Evolutionary conservation across 2,113 vertebrate genomes (phyloP).

Genomic region (Zosterops lateralis): DNA sequence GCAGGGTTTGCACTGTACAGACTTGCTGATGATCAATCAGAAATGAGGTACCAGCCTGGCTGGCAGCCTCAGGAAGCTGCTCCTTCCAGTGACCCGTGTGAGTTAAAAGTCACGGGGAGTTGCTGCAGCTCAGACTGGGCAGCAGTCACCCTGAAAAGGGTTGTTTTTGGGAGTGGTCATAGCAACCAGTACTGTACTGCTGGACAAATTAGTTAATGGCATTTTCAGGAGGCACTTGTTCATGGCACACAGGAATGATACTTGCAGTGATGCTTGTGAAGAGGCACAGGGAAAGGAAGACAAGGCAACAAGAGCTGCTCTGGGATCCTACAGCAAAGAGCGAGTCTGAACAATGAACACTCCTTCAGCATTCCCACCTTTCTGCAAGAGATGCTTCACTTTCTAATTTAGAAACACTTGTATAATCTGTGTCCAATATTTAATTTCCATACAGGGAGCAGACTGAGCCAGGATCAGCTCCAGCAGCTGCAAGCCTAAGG

Average conservation of each 20-base stretch:
- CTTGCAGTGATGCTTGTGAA: neutral
- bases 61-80: neutral
- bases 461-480: neutral
- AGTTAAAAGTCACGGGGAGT: rapidly evolving
- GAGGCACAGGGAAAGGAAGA: neutral
- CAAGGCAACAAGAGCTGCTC: neutral
- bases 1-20: neutral
- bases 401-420: neutral
- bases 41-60: neutral
- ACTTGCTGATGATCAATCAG: neutral
- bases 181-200: neutral
- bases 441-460: neutral
- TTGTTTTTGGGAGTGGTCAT: neutral
- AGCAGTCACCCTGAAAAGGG: rapidly evolving
- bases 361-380: neutral
- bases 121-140: neutral
- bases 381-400: neutral
- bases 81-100: neutral
- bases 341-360: neutral
- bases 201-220: neutral
- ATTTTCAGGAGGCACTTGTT: neutral
- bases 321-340: neutral
- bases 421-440: neutral
- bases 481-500: neutral
- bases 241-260: neutral